These are phyloP conservation scores for Silurus lanzhouensis DNA, from an alignment of 2,797 vertebrate species.

Conservation along the genomic window DNA sequence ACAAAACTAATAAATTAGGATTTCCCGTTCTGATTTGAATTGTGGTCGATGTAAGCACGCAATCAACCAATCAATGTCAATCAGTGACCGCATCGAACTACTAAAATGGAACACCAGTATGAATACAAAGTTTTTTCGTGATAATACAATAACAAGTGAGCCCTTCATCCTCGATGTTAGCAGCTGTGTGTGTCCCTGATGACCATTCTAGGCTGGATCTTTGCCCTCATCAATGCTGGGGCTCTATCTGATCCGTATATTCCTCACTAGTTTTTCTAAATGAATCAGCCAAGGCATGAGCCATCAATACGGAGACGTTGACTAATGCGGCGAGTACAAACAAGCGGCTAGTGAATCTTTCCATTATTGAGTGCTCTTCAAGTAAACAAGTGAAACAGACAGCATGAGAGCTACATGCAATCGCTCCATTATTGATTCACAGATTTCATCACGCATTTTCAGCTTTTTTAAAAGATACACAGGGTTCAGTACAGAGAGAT, in stretches of 20 bases:
- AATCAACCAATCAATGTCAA: background rate
- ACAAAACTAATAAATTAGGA: background rate
- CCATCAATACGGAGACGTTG: constrained; percentile 72
- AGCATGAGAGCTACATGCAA: constrained; percentile 54
- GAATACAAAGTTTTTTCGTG: background rate
- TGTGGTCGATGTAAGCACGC: background rate
- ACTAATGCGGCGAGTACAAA: constrained; percentile 69
- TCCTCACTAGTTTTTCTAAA: constrained; percentile 70
- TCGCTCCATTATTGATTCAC: constrained; percentile 54
- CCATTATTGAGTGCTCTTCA: constrained; percentile 65
- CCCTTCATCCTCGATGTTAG: constrained; percentile 22
- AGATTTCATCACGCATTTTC: constrained; percentile 48
- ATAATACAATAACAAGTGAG: background rate
- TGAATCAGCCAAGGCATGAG: constrained; percentile 72
- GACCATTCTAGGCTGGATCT: constrained; percentile 38
- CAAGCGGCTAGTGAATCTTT: constrained; percentile 66
- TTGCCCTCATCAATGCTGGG: constrained; percentile 56
- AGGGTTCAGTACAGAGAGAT: background rate
- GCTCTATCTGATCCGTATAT: constrained; percentile 66
- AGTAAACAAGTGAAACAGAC: constrained; percentile 59
- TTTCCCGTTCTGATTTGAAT: background rate
- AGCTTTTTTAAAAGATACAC: constrained; percentile 46
- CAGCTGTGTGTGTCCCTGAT: constrained; percentile 29
- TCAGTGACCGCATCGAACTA: background rate
- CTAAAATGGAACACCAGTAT: background rate